These are phyloP conservation scores for Porites lutea DNA, from an alignment of 64 coral and sea anemone genomes.

Conservation along the genomic window DNA sequence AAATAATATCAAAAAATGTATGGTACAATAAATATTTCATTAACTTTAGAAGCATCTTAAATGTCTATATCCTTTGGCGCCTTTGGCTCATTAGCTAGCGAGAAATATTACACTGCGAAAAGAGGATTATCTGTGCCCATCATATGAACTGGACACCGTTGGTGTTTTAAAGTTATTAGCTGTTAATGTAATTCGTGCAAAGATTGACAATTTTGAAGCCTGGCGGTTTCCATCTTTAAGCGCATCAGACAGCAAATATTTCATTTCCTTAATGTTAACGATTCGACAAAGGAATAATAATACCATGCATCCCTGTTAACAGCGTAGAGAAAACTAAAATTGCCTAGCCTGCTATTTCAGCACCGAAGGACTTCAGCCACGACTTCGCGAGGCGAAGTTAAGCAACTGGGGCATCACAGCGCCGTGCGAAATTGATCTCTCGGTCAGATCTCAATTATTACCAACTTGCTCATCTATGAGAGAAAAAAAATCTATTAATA, in stretches of 20 bases:
- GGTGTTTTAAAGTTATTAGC: not conserved
- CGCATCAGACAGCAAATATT: not conserved
- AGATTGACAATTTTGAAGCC: not conserved
- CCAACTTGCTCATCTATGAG: constrained; percentile 35
- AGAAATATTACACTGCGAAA: constrained; percentile 14
- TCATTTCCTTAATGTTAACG: not conserved
- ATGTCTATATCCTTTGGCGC: not conserved
- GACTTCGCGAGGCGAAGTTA: not conserved
- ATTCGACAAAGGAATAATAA: constrained; percentile 26
- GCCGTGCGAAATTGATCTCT: constrained; percentile 33
- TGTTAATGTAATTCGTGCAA: not conserved
- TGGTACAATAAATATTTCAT: constrained; percentile 55
- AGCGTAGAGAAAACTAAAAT: not conserved
- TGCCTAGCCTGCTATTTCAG: not conserved
- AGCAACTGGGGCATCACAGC: constrained; percentile 29
- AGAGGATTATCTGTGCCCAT: constrained; percentile 21
- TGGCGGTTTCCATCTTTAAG: not conserved
- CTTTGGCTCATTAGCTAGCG: not conserved
- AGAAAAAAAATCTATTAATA: not conserved
- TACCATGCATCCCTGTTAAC: not conserved
- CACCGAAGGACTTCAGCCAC: not conserved
- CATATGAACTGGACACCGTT: not conserved
- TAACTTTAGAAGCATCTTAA: constrained; percentile 23
- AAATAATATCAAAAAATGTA: constrained; percentile 9
- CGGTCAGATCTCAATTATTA: constrained; percentile 32